Evolutionary conservation across 2,113 vertebrate genomes (phyloP).

Genomic region (Pollimyrus isidori): DNA sequence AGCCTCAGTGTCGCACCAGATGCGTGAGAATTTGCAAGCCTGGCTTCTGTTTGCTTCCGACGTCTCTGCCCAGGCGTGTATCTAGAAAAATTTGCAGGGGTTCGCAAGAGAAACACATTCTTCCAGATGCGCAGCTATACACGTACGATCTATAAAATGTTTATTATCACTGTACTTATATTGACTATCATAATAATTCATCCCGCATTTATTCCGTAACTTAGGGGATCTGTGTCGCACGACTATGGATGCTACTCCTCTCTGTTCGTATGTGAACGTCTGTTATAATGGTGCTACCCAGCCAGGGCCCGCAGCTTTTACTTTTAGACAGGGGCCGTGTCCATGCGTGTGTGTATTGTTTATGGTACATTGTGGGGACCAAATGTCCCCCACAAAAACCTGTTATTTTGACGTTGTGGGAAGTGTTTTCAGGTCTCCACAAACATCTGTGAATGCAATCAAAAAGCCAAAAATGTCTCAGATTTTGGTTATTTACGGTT

Average conservation of each 20-base stretch:
- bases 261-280: background rate
- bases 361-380: too few species aligned
- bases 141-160: background rate
- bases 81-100: too few species aligned
- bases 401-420: too few species aligned
- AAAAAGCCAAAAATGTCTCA: too few species aligned
- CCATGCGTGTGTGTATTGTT: too few species aligned
- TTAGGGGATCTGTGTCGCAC: background rate
- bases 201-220: background rate
- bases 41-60: background rate
- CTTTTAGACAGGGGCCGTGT: background rate
- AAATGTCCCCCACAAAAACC: too few species aligned
- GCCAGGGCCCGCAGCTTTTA: background rate
- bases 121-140: background rate
- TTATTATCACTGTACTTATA: background rate
- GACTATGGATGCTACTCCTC: background rate
- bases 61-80: background rate
- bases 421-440: too few species aligned
- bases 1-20: background rate
- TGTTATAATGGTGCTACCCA: background rate
- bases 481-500: too few species aligned
- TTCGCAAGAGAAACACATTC: background rate
- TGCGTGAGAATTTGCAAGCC: background rate
- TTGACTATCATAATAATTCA: background rate
- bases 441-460: too few species aligned